These are phyloP conservation scores for Ceryle rudis DNA, from an alignment of 2,797 vertebrate species.

Conservation along the genomic window DNA sequence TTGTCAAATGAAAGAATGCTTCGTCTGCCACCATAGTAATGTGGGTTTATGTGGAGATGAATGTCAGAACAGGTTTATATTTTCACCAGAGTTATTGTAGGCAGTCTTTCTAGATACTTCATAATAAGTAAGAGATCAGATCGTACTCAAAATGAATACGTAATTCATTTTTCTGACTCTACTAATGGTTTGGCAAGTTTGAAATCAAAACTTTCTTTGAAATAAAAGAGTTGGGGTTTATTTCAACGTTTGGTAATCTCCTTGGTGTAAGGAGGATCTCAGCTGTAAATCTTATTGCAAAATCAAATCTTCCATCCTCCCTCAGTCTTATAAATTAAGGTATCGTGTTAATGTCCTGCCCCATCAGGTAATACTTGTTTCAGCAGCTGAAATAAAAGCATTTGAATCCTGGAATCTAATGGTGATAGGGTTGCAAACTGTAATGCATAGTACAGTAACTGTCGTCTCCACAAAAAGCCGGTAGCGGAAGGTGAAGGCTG, in stretches of 20 bases:
- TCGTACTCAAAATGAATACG: background rate
- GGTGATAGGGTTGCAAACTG: background rate
- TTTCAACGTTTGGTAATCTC: background rate
- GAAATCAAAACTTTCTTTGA: background rate
- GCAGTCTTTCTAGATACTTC: conserved; percentile 16
- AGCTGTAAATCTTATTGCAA: background rate
- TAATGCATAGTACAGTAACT: background rate
- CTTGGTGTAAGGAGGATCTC: background rate
- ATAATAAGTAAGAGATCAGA: background rate
- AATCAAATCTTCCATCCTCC: background rate
- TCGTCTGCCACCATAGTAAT: background rate
- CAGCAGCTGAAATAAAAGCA: background rate
- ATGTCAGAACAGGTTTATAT: background rate
- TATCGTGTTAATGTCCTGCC: background rate
- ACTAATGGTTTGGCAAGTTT: background rate
- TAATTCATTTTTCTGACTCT: background rate
- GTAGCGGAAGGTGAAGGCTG: background rate
- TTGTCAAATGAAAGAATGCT: conserved; percentile 37
- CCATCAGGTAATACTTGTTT: background rate
- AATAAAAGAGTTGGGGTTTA: background rate
- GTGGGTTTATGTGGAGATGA: background rate
- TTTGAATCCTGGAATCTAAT: background rate
- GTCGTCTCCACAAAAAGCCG: background rate
- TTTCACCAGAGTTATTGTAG: background rate
- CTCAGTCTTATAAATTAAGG: background rate